Conservation (phyloP, 2,888 invertebrate genomes). For the Agriopis aurantiaria region DNA sequence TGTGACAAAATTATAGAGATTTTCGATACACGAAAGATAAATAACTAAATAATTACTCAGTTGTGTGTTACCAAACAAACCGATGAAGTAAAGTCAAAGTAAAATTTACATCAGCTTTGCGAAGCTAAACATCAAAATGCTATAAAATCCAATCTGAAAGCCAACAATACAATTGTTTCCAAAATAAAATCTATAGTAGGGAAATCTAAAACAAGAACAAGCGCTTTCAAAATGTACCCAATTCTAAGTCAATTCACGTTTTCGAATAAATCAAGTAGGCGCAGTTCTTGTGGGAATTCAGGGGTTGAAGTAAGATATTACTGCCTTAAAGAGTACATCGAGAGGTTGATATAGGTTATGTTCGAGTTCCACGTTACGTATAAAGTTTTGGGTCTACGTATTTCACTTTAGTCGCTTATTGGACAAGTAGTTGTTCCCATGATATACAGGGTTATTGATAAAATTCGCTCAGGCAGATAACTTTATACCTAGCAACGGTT, state of each 20-base stretch:
- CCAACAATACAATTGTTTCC: not conserved
- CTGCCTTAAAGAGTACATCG: slow-evolving; percentile 40
- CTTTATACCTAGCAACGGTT: too few species aligned
- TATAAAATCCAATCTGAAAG: not conserved
- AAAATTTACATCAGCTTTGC: not conserved
- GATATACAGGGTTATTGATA: not conserved
- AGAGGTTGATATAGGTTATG: slow-evolving; percentile 30
- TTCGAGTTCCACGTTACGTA: slow-evolving; percentile 20
- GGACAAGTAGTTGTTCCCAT: slow-evolving; percentile 5
- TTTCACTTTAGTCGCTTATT: slow-evolving; percentile 13
- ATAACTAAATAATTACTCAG: not conserved
- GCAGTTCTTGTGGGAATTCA: slow-evolving; percentile 41
- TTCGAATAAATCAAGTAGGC: slow-evolving; percentile 48
- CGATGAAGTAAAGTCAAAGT: not conserved
- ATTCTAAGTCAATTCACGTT: slow-evolving; percentile 47
- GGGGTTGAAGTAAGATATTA: slow-evolving; percentile 43
- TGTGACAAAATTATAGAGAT: too few species aligned
- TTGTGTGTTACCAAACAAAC: not conserved
- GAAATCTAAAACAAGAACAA: slow-evolving; percentile 34
- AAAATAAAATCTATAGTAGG: slow-evolving; percentile 25
- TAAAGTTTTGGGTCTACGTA: slow-evolving; percentile 22
- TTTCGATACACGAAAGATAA: not conserved
- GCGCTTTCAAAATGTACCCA: slow-evolving; percentile 38
- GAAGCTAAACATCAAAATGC: not conserved
- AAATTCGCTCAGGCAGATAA: too few species aligned